Conservation (phyloP, 1,140 invertebrate species). For the Myzus persicae region DNA sequence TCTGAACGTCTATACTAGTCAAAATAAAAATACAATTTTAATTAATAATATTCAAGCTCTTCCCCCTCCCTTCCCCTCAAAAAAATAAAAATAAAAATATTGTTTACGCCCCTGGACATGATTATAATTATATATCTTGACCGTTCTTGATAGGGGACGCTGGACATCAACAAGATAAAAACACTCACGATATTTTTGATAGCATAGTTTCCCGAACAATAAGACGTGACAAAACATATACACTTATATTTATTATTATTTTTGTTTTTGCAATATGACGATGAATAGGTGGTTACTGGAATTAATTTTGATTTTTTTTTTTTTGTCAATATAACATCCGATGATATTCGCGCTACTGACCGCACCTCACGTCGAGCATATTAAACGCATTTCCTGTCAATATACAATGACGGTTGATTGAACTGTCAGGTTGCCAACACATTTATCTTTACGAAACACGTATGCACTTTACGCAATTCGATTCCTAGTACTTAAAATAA, state of each 20-base stretch:
- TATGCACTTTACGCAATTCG: background rate
- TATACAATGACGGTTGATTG: constrained; percentile 40
- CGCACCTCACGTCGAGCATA: constrained; percentile 27
- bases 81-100: too few species aligned
- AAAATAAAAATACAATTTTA: too few species aligned
- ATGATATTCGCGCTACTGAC: constrained; percentile 47
- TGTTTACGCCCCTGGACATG: too few species aligned
- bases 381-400: constrained; percentile 38
- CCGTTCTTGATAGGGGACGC: too few species aligned
- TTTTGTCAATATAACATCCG: background rate
- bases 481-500: background rate
- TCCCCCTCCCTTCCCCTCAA: too few species aligned
- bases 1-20: too few species aligned
- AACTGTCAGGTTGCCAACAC: constrained; percentile 39
- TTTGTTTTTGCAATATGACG: background rate
- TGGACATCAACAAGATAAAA: background rate
- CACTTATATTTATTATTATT: background rate
- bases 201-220: background rate
- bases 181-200: background rate
- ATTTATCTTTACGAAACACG: background rate
- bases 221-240: too few species aligned
- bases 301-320: background rate
- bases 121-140: too few species aligned
- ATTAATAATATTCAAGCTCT: too few species aligned
- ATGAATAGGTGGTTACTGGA: too few species aligned